Conservation (phyloP, 2,113 vertebrate genomes). For the Pionites leucogaster region DNA sequence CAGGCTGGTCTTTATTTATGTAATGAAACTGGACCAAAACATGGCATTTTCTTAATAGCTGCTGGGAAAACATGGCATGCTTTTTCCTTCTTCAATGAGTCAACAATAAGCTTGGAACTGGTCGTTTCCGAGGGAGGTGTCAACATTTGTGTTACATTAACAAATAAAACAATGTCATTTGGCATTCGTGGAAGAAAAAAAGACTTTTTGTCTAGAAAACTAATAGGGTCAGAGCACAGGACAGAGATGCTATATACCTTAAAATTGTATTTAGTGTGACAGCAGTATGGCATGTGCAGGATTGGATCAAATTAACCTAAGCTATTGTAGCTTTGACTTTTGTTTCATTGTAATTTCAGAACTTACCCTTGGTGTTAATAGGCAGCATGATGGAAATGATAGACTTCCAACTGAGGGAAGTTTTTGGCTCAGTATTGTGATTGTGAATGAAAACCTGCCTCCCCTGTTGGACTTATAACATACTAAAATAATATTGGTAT, state of each 20-base stretch:
- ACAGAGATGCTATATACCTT: background rate
- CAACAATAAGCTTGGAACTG: background rate
- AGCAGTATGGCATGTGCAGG: background rate
- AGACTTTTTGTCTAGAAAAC: background rate
- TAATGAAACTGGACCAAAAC: background rate
- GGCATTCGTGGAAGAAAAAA: background rate
- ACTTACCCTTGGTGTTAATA: background rate
- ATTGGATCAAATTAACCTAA: background rate
- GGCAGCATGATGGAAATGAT: background rate
- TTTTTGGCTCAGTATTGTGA: background rate
- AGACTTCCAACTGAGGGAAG: background rate
- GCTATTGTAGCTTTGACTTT: background rate
- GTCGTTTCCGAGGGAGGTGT: background rate
- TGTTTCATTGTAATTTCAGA: background rate
- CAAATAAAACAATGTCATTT: background rate
- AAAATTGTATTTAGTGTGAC: background rate
- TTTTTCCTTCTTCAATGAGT: background rate
- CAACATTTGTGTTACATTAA: background rate
- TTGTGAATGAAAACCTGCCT: background rate
- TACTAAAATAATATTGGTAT: slow-evolving; percentile 2
- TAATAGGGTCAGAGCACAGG: background rate
- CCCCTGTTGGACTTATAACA: background rate
- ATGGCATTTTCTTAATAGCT: background rate
- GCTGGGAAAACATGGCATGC: background rate
- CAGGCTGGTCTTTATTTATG: background rate